These are phyloP conservation scores for Diploscapter pachys DNA, from an alignment of 1,140 invertebrate species.

Conservation along the genomic window DNA sequence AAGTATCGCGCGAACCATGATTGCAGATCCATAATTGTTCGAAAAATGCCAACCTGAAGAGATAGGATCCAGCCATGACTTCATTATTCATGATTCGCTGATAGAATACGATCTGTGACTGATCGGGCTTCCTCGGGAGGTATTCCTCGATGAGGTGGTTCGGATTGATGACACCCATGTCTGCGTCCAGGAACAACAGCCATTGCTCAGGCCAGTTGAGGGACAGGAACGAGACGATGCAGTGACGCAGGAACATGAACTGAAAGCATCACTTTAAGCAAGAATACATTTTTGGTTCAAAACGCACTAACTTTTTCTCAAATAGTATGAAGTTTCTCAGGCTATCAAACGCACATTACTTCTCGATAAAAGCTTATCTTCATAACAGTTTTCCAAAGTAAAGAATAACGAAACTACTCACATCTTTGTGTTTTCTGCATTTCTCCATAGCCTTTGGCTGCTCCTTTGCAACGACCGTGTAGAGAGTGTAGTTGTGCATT, in stretches of 20 bases:
- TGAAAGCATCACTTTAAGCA: conserved; percentile 9
- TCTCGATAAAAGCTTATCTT: not conserved
- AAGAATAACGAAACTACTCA: conserved; percentile 1
- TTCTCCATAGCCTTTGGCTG: not conserved
- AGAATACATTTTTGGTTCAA: not conserved
- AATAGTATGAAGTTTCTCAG: not conserved
- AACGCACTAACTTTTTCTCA: not conserved
- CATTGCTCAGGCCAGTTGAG: conserved; percentile 9
- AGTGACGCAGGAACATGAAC: conserved; percentile 43
- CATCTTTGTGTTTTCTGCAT: conserved; percentile 33
- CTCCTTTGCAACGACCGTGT: conserved; percentile 12
- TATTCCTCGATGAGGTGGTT: conserved; percentile 41
- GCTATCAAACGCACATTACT: not conserved
- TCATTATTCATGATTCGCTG: conserved; percentile 43
- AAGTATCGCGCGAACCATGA: not conserved
- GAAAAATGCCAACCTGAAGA: conserved; percentile 29
- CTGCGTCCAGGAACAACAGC: conserved; percentile 39
- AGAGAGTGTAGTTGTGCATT: conserved; percentile 15
- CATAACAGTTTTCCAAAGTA: not conserved
- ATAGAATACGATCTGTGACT: conserved; percentile 39
- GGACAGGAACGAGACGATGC: conserved; percentile 22
- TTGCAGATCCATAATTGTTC: not conserved
- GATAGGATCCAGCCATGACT: conserved; percentile 43
- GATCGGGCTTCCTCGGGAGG: conserved; percentile 12
- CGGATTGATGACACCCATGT: conserved; percentile 44